phyloP scores from a whole-genome alignment of 2,888 invertebrate genomes.

The Malacosoma neustria region DNA sequence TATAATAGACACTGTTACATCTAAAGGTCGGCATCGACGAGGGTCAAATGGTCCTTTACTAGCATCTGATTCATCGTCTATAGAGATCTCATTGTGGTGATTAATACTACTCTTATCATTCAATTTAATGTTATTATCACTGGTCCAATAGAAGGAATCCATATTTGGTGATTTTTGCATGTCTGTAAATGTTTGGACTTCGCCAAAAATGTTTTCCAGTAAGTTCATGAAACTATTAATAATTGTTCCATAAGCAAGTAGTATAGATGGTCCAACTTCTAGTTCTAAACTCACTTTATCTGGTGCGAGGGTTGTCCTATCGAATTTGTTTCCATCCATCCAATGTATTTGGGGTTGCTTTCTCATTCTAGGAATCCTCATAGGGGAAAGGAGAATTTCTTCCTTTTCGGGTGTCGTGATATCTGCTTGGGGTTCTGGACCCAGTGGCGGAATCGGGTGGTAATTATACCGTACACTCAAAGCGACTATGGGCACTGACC shows the following conservation, averaged over 20 bases:
- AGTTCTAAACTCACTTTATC: constrained; percentile 94
- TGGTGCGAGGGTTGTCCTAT: constrained; percentile 88
- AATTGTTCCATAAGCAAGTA: constrained; percentile 93
- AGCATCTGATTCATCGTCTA: constrained; percentile 78
- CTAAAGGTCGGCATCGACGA: constrained; percentile 89
- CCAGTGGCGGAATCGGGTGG: constrained; percentile 92
- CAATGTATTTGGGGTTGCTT: constrained; percentile 82
- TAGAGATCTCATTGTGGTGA: constrained; percentile 70
- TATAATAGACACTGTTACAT: constrained; percentile 93
- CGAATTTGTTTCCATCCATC: constrained; percentile 86
- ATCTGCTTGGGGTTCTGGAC: constrained; percentile 91
- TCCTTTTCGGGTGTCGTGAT: constrained; percentile 96
- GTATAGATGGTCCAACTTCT: constrained; percentile 94
- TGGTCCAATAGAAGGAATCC: constrained; percentile 50
- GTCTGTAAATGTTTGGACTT: constrained; percentile 94
- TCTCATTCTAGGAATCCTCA: constrained; percentile 88
- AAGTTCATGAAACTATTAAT: constrained; percentile 92
- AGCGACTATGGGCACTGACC: constrained; percentile 96
- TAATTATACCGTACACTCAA: constrained; percentile 93
- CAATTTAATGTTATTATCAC: constrained; percentile 47
- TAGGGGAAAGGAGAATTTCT: constrained; percentile 92
- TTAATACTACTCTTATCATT: constrained; percentile 58
- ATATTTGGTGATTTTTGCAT: constrained; percentile 82
- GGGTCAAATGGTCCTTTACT: constrained; percentile 85
- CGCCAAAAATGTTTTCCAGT: constrained; percentile 98